Conservation (phyloP, 2,113 vertebrate species). For the Myocastor coypus region DNA sequence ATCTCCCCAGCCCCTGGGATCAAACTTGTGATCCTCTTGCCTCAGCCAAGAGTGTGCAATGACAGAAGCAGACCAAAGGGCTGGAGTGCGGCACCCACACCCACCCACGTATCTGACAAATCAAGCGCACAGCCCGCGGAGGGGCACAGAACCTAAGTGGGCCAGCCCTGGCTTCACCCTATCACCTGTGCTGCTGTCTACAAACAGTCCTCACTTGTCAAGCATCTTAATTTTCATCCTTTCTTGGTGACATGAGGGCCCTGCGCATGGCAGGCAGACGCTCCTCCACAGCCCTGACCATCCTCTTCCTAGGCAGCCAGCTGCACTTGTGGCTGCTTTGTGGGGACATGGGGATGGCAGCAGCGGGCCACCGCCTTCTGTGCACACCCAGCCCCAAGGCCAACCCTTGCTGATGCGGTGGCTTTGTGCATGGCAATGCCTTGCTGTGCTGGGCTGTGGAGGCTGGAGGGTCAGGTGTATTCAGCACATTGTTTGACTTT, state of each 20-base stretch:
- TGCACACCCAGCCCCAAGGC: neutral
- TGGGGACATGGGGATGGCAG: neutral
- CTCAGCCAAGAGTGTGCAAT: neutral
- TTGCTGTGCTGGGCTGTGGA: neutral
- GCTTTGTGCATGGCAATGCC: fast-evolving
- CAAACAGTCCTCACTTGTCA: neutral
- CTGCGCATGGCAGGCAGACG: neutral
- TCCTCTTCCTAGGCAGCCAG: neutral
- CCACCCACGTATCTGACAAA: neutral
- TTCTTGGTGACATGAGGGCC: neutral
- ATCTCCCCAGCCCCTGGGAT: too few relatives aligned
- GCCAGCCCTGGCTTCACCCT: neutral
- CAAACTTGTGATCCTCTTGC: neutral
- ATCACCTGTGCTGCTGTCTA: neutral
- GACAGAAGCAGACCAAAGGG: neutral
- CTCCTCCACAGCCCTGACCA: neutral
- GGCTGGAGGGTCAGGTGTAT: neutral
- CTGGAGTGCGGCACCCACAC: neutral
- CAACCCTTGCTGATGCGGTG: neutral
- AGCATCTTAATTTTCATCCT: neutral
- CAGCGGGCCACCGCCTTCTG: neutral
- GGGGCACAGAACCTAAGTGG: neutral
- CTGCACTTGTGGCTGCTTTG: neutral
- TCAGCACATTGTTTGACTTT: neutral
- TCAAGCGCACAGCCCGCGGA: neutral